Conservation (phyloP, 2,888 invertebrate species). For the Pasiphila rectangulata region DNA sequence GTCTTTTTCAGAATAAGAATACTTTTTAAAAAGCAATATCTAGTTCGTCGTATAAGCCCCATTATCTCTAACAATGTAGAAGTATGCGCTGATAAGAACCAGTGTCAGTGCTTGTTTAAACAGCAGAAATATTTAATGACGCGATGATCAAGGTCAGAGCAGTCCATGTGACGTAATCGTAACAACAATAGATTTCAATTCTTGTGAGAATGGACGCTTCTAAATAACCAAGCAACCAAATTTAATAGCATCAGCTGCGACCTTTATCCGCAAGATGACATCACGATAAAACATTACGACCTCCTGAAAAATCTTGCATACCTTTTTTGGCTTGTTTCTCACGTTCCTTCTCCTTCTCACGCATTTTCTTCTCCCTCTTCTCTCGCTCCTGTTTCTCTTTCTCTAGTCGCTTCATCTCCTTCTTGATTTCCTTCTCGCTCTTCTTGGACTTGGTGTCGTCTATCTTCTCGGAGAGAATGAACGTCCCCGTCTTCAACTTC, state of each 20-base stretch:
- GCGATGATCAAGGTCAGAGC: conserved; percentile 55
- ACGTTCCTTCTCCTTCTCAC: conserved; percentile 75
- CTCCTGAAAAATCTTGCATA: conserved; percentile 35
- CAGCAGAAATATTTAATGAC: conserved; percentile 53
- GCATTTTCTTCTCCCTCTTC: conserved; percentile 75
- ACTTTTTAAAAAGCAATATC: conserved; percentile 3
- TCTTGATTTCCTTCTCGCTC: conserved; percentile 74
- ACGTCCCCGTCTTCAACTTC: conserved; percentile 73
- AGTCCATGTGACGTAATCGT: conserved; percentile 58
- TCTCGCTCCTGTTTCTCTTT: conserved; percentile 76
- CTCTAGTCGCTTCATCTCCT: conserved; percentile 75
- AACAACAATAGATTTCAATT: conserved; percentile 53
- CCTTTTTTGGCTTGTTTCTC: conserved; percentile 73
- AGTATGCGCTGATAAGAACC: conserved; percentile 18
- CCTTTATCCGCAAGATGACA: conserved; percentile 57
- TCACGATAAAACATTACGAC: conserved; percentile 38
- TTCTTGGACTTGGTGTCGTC: conserved; percentile 75
- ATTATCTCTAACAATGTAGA: conserved; percentile 17
- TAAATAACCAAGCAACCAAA: conserved; percentile 32
- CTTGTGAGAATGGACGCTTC: conserved; percentile 39
- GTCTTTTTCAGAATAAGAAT: not conserved
- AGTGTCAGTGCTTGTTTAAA: conserved; percentile 39
- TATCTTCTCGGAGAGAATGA: conserved; percentile 81
- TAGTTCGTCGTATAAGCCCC: not conserved
- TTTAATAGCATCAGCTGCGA: conserved; percentile 45